Evolutionary conservation across 2,888 invertebrate species (phyloP).

Genomic region (Oxystoma pomonae): DNA sequence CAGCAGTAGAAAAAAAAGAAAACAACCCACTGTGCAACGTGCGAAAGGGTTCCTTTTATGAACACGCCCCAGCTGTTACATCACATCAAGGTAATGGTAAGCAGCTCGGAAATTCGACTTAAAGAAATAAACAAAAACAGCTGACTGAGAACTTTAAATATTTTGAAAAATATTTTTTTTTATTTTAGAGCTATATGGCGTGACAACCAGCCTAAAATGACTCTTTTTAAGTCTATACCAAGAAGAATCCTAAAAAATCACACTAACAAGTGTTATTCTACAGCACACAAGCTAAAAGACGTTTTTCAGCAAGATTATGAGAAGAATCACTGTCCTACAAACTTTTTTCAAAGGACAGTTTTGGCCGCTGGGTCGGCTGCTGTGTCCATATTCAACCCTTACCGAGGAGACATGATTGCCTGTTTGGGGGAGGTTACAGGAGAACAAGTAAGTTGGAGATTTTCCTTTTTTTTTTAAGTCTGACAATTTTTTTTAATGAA

Average conservation of each 20-base stretch:
- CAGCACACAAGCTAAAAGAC: neutral
- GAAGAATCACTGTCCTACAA: constrained; percentile 61
- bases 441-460: constrained; percentile 18
- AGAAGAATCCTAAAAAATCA: neutral
- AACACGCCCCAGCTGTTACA: too few species aligned
- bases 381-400: constrained; percentile 77
- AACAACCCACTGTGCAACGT: too few species aligned
- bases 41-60: too few species aligned
- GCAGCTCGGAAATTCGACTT: too few species aligned
- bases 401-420: constrained; percentile 88
- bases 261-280: neutral
- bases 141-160: too few species aligned
- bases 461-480: too few species aligned
- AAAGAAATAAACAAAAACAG: too few species aligned
- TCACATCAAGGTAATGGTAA: too few species aligned
- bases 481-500: too few species aligned
- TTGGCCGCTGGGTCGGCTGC: constrained; percentile 85
- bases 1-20: too few species aligned
- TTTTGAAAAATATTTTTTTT: too few species aligned
- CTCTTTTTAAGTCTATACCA: neutral
- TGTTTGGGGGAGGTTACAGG: constrained; percentile 92
- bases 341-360: constrained; percentile 68
- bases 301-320: constrained; percentile 59
- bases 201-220: neutral
- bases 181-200: too few species aligned